Percentiles rank a stretch among this genome's conserved stretches.
Evolutionary conservation across 1,140 invertebrate species (phyloP).

Genomic region (Ceratosolen fusciceps): DNA sequence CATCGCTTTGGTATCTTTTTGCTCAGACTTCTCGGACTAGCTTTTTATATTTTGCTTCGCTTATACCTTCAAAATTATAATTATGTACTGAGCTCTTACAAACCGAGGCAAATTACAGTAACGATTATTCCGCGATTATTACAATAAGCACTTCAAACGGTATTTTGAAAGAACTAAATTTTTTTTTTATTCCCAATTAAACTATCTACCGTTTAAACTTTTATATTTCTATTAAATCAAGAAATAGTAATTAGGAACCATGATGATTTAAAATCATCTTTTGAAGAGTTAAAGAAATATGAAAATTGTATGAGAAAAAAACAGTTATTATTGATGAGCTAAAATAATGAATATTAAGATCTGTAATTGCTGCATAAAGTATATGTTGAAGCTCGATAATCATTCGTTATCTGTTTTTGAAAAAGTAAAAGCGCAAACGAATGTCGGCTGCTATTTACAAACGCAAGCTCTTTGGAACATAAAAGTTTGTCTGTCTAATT

Average conservation of each 20-base stretch:
- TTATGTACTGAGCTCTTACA: conserved; percentile 14
- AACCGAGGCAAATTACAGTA: conserved; percentile 33
- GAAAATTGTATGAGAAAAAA: conserved; percentile 44
- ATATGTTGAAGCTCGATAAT: conserved; percentile 33
- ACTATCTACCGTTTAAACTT: conserved; percentile 9
- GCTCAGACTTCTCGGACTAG: conserved; percentile 48
- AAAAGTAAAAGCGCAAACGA: conserved; percentile 47
- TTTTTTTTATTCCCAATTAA: conserved; percentile 9
- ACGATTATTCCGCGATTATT: conserved; percentile 15
- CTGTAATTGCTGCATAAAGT: conserved; percentile 39
- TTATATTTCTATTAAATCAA: conserved; percentile 33
- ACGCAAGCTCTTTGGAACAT: conserved; percentile 52
- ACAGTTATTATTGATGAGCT: conserved; percentile 24
- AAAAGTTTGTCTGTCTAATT: conserved; percentile 23
- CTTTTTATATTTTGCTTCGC: conserved; percentile 27
- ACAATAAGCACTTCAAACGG: conserved; percentile 6
- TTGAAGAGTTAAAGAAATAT: conserved; percentile 45
- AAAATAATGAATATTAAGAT: conserved; percentile 34
- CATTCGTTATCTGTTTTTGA: conserved; percentile 24
- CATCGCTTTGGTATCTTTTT: conserved; percentile 45
- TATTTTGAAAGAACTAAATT: conserved; percentile 30
- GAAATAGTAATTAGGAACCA: conserved; percentile 47
- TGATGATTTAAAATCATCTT: conserved; percentile 30
- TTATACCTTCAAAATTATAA: conserved; percentile 30
- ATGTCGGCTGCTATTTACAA: conserved; percentile 65